These are phyloP conservation scores for Cuniculus paca DNA, from an alignment of 2,797 vertebrate species.

Conservation along the genomic window DNA sequence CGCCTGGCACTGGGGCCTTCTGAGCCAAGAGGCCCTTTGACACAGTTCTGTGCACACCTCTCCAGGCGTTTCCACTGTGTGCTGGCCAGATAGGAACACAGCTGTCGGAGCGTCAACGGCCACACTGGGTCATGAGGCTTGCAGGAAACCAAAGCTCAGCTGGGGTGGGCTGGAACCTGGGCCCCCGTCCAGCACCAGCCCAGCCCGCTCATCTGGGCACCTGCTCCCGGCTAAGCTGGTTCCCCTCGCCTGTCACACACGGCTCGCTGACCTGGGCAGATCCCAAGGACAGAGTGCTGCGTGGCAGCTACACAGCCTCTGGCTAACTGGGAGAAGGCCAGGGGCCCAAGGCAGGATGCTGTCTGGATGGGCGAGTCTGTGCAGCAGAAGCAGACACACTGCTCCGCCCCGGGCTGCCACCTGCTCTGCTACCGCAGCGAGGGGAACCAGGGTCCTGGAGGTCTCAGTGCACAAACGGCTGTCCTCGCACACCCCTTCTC, in stretches of 20 bases:
- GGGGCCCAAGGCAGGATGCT: accelerated
- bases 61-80: background rate
- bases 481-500: background rate
- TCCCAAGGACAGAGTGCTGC: background rate
- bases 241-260: background rate
- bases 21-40: background rate
- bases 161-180: background rate
- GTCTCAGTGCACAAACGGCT: background rate
- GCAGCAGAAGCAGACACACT: no score
- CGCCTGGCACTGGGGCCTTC: background rate
- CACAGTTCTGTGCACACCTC: background rate
- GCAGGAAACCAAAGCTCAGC: accelerated
- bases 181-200: background rate
- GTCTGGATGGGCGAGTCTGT: accelerated
- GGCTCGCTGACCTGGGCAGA: background rate
- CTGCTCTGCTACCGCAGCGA: background rate
- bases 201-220: background rate
- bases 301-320: accelerated
- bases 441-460: background rate
- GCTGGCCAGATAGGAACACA: background rate
- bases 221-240: background rate
- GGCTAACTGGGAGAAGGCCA: background rate
- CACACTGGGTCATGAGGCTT: accelerated
- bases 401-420: no score
- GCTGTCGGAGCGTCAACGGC: background rate